phyloP scores from a whole-genome alignment of 37 sponge, comb jelly and placozoan genomes.

The Chondrosia reniformis region DNA sequence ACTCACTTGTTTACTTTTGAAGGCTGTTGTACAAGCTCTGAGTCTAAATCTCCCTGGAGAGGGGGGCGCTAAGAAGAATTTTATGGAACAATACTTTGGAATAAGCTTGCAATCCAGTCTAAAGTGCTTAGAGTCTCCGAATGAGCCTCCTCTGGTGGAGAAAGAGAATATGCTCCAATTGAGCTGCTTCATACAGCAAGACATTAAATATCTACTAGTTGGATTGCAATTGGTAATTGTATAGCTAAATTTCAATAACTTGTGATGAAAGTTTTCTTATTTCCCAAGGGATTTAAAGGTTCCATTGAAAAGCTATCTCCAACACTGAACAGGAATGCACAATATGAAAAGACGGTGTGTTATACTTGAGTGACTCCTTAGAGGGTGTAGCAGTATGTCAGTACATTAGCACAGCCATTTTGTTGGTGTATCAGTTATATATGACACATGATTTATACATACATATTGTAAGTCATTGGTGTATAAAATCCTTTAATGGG shows the following conservation, averaged over 20 bases:
- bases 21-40: slow-evolving; percentile 47
- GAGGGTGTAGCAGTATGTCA: too few species aligned
- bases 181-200: slow-evolving; percentile 86
- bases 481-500: too few species aligned
- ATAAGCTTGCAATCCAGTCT: slow-evolving; percentile 1
- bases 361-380: too few species aligned
- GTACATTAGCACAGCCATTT: too few species aligned
- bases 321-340: slow-evolving; percentile 73
- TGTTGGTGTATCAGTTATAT: too few species aligned
- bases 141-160: slow-evolving; percentile 65
- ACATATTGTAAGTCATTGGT: too few species aligned
- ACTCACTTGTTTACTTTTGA: too few species aligned
- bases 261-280: background rate
- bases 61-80: slow-evolving; percentile 23
- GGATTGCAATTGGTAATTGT: slow-evolving; percentile 69
- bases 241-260: background rate
- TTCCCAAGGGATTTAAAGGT: slow-evolving; percentile 74
- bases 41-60: slow-evolving; percentile 25
- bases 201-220: slow-evolving; percentile 82
- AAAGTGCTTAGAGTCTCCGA: slow-evolving; percentile 75
- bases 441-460: too few species aligned
- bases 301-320: slow-evolving; percentile 79
- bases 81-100: slow-evolving; percentile 81
- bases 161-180: slow-evolving; percentile 72
- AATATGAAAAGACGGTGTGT: slow-evolving; percentile 74